Evolutionary conservation across 2,888 invertebrate genomes (phyloP).

Genomic region (Fragum fragum): DNA sequence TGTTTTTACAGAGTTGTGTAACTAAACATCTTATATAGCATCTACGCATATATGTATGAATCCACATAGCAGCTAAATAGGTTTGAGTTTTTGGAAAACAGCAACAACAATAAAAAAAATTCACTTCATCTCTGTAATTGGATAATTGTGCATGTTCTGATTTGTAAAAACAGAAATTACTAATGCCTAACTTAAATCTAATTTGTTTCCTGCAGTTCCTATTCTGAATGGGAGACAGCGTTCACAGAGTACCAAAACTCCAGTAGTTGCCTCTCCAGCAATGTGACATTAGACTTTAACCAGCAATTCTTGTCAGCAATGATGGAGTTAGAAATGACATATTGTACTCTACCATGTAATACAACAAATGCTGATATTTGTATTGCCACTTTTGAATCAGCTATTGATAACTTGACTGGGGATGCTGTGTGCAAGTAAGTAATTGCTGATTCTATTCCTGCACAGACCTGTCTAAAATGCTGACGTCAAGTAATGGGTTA

Average conservation of each 20-base stretch:
- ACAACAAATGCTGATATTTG: conserved; percentile 42
- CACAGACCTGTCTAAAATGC: too few relatives aligned
- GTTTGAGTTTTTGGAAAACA: too few relatives aligned
- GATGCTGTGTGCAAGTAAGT: conserved; percentile 41
- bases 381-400: conserved; percentile 13
- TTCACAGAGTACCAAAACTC: neutral
- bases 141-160: too few relatives aligned
- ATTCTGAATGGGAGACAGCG: neutral
- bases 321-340: conserved; percentile 31
- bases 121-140: too few relatives aligned
- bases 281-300: conserved; percentile 33
- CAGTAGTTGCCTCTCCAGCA: conserved; percentile 13
- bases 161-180: too few relatives aligned
- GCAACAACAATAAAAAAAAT: too few relatives aligned
- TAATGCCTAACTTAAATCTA: too few relatives aligned
- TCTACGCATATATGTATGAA: too few relatives aligned
- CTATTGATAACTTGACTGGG: neutral
- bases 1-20: too few relatives aligned
- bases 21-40: too few relatives aligned
- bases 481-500: too few relatives aligned
- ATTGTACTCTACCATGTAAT: conserved; percentile 49
- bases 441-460: neutral
- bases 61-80: too few relatives aligned
- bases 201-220: conserved; percentile 15
- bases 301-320: conserved; percentile 24